Conservation (phyloP, 1,140 invertebrate genomes). For the Prorops nasuta region DNA sequence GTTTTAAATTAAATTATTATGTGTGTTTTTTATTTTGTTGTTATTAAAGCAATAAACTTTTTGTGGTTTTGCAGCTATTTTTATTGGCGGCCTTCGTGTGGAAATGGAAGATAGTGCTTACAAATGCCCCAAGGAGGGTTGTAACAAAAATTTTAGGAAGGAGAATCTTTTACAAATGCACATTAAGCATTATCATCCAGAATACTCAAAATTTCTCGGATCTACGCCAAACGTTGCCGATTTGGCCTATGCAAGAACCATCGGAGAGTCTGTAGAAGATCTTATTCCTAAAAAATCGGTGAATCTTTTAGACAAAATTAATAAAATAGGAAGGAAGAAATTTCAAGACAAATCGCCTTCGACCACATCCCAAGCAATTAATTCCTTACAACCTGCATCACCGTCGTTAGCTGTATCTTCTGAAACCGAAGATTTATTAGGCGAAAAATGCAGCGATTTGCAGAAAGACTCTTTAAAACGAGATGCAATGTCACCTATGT, state of each 20-base stretch:
- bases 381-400: slow-evolving; percentile 12
- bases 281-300: slow-evolving; percentile 52
- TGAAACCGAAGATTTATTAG: slow-evolving; percentile 24
- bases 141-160: slow-evolving; percentile 85
- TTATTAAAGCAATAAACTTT: neutral
- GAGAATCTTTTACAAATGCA: slow-evolving; percentile 87
- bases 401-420: slow-evolving; percentile 7
- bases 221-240: slow-evolving; percentile 82
- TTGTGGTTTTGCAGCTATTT: slow-evolving; percentile 52
- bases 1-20: neutral
- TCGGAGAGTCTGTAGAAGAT: slow-evolving; percentile 59
- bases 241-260: slow-evolving; percentile 75
- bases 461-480: slow-evolving; percentile 29
- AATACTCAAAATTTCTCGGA: slow-evolving; percentile 72
- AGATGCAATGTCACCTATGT: slow-evolving; percentile 31
- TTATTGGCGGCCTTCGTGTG: slow-evolving; percentile 67
- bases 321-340: slow-evolving; percentile 43
- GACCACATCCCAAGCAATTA: slow-evolving; percentile 9
- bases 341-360: slow-evolving; percentile 27
- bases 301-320: slow-evolving; percentile 38
- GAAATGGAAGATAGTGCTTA: slow-evolving; percentile 70
- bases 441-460: slow-evolving; percentile 17
- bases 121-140: slow-evolving; percentile 78
- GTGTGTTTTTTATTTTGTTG: slow-evolving; percentile 3
- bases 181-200: slow-evolving; percentile 87